Conservation (phyloP, 2,888 invertebrate genomes). For the Himalopsyche anomala region DNA sequence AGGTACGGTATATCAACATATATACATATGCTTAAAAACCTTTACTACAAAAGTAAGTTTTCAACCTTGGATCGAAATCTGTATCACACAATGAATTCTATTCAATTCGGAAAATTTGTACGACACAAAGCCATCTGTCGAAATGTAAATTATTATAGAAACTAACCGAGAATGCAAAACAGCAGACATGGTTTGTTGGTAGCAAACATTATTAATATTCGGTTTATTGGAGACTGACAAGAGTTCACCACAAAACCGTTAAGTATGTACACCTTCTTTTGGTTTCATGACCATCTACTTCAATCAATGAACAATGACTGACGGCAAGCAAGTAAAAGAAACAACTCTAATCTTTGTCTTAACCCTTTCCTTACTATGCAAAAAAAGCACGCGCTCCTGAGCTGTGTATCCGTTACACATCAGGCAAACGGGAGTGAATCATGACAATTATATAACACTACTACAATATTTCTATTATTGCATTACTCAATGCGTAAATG, state of each 20-base stretch:
- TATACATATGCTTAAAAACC: too few relatives aligned
- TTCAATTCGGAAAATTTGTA: neutral
- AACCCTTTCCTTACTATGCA: too few relatives aligned
- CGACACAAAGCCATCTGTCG: neutral
- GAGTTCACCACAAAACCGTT: slow-evolving; percentile 28
- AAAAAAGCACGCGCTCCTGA: too few relatives aligned
- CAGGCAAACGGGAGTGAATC: too few relatives aligned
- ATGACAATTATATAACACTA: too few relatives aligned
- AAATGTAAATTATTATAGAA: slow-evolving; percentile 15
- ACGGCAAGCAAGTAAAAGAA: neutral
- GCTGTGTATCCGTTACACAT: too few relatives aligned
- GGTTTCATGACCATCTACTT: neutral
- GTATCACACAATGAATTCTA: neutral
- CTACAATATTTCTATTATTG: too few relatives aligned
- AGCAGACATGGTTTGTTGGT: neutral
- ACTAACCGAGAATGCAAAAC: neutral
- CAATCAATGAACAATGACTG: neutral
- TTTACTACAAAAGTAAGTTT: neutral
- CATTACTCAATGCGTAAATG: too few relatives aligned
- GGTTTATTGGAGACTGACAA: neutral
- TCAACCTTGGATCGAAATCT: neutral
- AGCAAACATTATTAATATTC: slow-evolving; percentile 25
- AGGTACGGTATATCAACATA: too few relatives aligned
- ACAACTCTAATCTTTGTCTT: too few relatives aligned
- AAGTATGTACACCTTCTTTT: slow-evolving; percentile 24